Conservation (phyloP, 2,797 vertebrate genomes). For the Pristis pectinata region DNA sequence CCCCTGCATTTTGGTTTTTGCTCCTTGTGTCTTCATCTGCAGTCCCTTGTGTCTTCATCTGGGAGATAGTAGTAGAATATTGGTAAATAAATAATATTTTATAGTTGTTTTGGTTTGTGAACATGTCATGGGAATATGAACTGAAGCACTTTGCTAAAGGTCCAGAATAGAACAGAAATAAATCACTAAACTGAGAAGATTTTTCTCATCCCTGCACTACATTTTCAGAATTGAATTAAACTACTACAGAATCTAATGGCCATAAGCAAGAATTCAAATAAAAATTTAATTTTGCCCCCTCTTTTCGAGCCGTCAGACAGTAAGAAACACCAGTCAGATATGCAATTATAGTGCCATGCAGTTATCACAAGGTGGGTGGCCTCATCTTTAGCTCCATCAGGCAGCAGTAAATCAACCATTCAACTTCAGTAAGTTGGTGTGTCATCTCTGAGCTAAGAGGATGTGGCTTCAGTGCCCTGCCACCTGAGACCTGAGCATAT, state of each 20-base stretch:
- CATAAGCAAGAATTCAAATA: not conserved
- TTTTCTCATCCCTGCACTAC: not conserved
- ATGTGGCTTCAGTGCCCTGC: not conserved
- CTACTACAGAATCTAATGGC: not conserved
- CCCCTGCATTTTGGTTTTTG: too few relatives aligned
- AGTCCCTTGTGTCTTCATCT: too few relatives aligned
- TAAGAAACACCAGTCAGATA: not conserved
- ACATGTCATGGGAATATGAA: not conserved
- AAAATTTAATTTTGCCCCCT: not conserved
- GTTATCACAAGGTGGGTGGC: not conserved
- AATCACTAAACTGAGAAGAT: not conserved
- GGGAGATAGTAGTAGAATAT: not conserved
- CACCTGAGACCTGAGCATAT: not conserved
- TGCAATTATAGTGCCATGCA: not conserved
- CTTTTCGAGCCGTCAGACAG: not conserved
- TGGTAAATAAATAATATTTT: not conserved
- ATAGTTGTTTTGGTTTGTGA: not conserved
- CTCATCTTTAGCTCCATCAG: not conserved
- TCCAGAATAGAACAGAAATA: not conserved
- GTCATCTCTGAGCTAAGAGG: not conserved
- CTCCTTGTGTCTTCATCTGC: too few relatives aligned
- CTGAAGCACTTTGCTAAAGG: not conserved
- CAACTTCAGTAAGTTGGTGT: not conserved
- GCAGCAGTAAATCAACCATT: not conserved
- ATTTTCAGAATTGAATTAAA: not conserved